Conservation (phyloP, 2,113 vertebrate species). For the Anhinga rufa region DNA sequence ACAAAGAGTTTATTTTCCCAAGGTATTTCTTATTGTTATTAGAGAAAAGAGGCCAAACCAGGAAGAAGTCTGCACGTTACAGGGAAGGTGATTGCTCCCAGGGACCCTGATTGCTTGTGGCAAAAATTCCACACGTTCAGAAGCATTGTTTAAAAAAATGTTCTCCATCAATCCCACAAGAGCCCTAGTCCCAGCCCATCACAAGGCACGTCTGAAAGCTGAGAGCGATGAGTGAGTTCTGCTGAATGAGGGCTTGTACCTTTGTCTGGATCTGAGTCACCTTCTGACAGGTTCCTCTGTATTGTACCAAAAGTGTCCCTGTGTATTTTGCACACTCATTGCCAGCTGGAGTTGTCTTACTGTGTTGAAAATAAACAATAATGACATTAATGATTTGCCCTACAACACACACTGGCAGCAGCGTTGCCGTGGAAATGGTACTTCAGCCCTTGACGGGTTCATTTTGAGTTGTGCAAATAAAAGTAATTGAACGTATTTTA, state of each 20-base stretch:
- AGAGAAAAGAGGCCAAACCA: neutral
- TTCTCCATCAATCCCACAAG: neutral
- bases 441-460: neutral
- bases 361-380: neutral
- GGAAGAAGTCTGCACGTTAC: neutral
- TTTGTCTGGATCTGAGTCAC: neutral
- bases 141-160: neutral
- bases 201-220: neutral
- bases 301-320: neutral
- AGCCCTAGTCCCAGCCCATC: neutral
- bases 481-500: neutral
- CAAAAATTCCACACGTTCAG: neutral
- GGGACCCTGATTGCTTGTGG: neutral
- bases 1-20: accelerated
- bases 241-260: neutral
- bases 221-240: neutral
- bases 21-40: neutral
- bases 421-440: neutral
- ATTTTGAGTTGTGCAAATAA: neutral
- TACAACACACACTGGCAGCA: neutral
- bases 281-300: neutral
- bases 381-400: neutral
- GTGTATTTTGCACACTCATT: neutral
- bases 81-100: neutral
- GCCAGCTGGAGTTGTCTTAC: neutral